Evolutionary conservation across 2,888 invertebrate genomes (phyloP), one percentile per base, ranked within the genome.

Genomic region (Quadriops clusia): DNA sequence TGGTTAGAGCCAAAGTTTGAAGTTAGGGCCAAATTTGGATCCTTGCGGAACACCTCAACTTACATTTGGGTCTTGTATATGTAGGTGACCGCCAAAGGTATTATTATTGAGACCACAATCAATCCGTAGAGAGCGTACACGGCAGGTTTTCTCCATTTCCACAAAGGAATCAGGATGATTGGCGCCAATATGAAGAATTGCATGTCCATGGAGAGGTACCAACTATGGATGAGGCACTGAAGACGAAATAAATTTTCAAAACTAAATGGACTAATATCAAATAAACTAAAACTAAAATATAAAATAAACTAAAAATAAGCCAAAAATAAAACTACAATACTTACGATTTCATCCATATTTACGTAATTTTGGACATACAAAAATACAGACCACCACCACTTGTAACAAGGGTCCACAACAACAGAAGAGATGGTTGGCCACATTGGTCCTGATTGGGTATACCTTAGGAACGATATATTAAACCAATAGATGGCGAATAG

Each of bases 311-410:
- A 11, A 11, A 7, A 13, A 7, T 24, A 11, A 24, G 14, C 14
- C n/a, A n/a, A n/a, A n/a, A n/a, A n/a, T n/a, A 8, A 15, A 14
- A 26, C 5, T 8, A 8, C 8, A 28, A 5, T n/a, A n/a, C 23
- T 16, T 34, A 37, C 37, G 28, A 37, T 34, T n/a, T 37, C 34
- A 4, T 34, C 23, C 14, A 24, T 26, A 23, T 38, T 38, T 9
- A 26, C 26, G 16, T 38, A 38, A 26, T 38, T 38, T 22, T 38
- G 38, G 7, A 38, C 20, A 23, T 29, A 38, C 2, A 35, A 20
- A 12, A 35, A 38, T 12, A 23, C 34, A 5, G 28, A 15, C 38
- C 38, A 38, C 38, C 38, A 38, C 14, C 27, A 32, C 15, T 38
- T 35, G 6, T 18, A 7, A 28, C 38, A 38, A 4, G 26, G 31